Evolutionary conservation across 2,888 invertebrate species (phyloP), one percentile per base, ranked within the genome.

Genomic region (Trachelus tabidus): DNA sequence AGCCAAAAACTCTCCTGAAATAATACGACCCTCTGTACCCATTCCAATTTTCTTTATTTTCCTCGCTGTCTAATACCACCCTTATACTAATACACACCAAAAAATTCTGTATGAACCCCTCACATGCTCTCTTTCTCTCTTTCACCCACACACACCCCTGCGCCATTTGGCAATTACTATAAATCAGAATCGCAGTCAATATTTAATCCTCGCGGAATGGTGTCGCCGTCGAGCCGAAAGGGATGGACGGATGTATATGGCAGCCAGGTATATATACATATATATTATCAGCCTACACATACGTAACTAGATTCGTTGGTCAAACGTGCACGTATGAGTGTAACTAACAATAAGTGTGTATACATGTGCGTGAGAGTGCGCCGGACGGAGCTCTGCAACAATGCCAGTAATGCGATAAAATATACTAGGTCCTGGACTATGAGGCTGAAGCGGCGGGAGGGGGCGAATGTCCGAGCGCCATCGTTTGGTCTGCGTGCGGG

Each of bases 161-260:
- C 80, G 79, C 87, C 86, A 86, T 85, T 85, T 87, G 85, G 89
- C 90, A 90, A 90, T 90, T 90, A 90, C 90, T 90, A 90, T 90
- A 90, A 90, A 90, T 90, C 90, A 90, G 89, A 89, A 90, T 90
- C 88, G 90, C 89, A 90, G 90, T 90, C 90, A 89, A 90, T 90
- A 90, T 90, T 90, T 90, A 90, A 90, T 90, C 90, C 90, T 87
- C 88, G 87, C 85, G 88, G 87, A 89, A 90, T 87, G 87, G 89
- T 86, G 88, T 86, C 87, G 85, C 84, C 83, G 85, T 83, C 79
- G 83, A 81, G 82, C 80, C 84, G 84, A 85, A 84, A 85, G 81
- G 84, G 83, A 84, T 82, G 84, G 81, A 83, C 83, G 81, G 79
- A 76, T 11, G 69, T 69, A 69, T 69, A 69, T 15, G 69, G 31